Conservation (phyloP, 1,140 invertebrate species). For the Pissodes strobi region DNA sequence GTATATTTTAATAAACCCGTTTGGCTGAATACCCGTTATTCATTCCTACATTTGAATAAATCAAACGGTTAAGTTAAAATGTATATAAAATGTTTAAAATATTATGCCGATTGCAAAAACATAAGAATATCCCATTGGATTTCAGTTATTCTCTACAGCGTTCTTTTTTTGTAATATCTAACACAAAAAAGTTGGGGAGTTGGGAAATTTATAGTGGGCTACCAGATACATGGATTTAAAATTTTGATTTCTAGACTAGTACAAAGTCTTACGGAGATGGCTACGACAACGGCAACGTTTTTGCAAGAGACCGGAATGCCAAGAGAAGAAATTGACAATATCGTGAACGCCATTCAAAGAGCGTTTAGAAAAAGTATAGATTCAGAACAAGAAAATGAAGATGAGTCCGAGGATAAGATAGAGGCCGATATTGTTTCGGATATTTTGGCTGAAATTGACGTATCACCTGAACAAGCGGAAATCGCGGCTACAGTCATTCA, state of each 20-base stretch:
- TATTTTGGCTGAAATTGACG: conserved; percentile 33
- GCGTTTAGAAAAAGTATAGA: conserved; percentile 53
- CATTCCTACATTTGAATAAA: too few species aligned
- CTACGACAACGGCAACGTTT: conserved; percentile 55
- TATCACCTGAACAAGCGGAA: conserved; percentile 53
- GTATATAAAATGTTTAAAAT: too few species aligned
- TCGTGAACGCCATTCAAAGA: conserved; percentile 56
- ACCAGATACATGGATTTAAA: too few species aligned
- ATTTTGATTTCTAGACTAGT: conserved; percentile 58
- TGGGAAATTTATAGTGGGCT: too few species aligned
- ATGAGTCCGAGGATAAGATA: conserved; percentile 29
- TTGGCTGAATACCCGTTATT: too few species aligned
- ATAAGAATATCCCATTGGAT: too few species aligned
- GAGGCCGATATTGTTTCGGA: conserved; percentile 38
- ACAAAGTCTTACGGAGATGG: conserved; percentile 55
- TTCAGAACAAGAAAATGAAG: conserved; percentile 12
- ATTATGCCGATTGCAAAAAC: too few species aligned
- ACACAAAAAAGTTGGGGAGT: too few species aligned
- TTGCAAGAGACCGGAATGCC: conserved; percentile 55
- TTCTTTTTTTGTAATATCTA: too few species aligned
- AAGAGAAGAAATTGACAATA: conserved; percentile 55
- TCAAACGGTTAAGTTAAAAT: too few species aligned
- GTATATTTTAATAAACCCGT: too few species aligned
- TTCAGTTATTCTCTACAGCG: too few species aligned
- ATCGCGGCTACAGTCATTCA: conserved; percentile 49